These are phyloP conservation scores for Hafferia zeledoni DNA, from an alignment of 2,797 vertebrate genomes.

Conservation along the genomic window DNA sequence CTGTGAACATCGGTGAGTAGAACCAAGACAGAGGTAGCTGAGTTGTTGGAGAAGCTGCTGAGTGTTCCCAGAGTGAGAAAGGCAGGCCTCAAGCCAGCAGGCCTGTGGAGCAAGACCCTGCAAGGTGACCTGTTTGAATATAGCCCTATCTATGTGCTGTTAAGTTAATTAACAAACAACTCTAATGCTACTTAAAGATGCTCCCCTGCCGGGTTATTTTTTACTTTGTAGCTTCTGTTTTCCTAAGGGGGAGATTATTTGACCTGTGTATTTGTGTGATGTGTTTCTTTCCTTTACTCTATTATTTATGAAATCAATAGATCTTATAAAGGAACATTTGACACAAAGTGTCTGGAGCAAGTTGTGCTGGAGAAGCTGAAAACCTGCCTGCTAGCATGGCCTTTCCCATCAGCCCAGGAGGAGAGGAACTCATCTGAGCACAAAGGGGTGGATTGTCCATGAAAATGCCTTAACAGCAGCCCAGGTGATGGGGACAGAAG, in stretches of 20 bases:
- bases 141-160: not conserved
- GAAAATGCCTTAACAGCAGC: not conserved
- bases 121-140: not conserved
- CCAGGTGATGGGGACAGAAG: not conserved
- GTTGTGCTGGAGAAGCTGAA: not conserved
- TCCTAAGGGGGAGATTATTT: conserved; percentile 9
- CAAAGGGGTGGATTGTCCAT: not conserved
- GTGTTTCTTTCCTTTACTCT: conserved; percentile 22
- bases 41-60: not conserved
- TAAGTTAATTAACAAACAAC: not conserved
- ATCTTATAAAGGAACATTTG: conserved; percentile 8
- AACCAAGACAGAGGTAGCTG: not conserved
- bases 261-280: conserved; percentile 13
- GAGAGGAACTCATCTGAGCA: not conserved
- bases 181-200: conserved; percentile 2
- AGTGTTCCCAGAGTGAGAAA: not conserved
- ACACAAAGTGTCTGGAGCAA: not conserved
- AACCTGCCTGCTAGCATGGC: accelerated
- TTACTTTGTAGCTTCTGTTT: not conserved
- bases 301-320: conserved; percentile 57
- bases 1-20: not conserved
- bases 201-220: not conserved
- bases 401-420: not conserved
- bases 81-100: not conserved
- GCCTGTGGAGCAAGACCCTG: not conserved